A percentile compares a stretch with the other conserved stretches of the same genome.
Evolutionary conservation across 2,888 invertebrate genomes (phyloP).

Genomic region (Julus scandinavius): DNA sequence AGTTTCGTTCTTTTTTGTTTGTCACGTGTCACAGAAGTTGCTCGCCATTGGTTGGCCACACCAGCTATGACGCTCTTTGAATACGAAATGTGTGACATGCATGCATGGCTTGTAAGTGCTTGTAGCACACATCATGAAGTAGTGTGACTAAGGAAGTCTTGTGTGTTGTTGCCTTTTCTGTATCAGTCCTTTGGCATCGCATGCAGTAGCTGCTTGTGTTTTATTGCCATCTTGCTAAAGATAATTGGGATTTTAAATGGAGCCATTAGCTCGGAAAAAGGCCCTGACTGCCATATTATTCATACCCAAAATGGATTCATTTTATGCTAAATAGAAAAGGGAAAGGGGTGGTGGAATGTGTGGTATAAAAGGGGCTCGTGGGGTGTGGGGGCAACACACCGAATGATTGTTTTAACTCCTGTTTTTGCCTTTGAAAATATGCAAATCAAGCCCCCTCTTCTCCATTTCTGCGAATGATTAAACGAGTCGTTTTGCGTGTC

Average conservation of each 20-base stretch:
- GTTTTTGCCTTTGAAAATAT: neutral
- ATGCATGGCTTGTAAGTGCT: too few species aligned
- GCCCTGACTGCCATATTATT: constrained; percentile 42
- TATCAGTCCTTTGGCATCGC: too few species aligned
- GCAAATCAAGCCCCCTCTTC: neutral
- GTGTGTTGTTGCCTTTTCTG: too few species aligned
- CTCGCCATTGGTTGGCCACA: neutral
- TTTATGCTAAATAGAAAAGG: constrained; percentile 42
- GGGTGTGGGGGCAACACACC: neutral
- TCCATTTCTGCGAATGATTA: constrained; percentile 1
- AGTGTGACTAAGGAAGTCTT: too few species aligned
- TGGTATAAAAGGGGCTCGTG: neutral
- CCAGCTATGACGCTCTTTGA: too few species aligned
- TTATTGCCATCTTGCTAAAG: constrained; percentile 56
- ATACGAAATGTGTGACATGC: too few species aligned
- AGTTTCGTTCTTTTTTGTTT: too few species aligned
- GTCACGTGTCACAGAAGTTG: neutral
- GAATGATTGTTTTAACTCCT: constrained; percentile 5
- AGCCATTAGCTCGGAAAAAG: constrained; percentile 54
- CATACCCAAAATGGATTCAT: constrained; percentile 53
- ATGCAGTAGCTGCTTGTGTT: constrained; percentile 19
- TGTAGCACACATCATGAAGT: too few species aligned
- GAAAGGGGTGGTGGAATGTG: neutral
- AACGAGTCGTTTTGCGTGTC: neutral
- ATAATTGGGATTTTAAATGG: constrained; percentile 57